phyloP scores from a whole-genome alignment of 2,888 invertebrate genomes.

The Lydus trimaculatus region DNA sequence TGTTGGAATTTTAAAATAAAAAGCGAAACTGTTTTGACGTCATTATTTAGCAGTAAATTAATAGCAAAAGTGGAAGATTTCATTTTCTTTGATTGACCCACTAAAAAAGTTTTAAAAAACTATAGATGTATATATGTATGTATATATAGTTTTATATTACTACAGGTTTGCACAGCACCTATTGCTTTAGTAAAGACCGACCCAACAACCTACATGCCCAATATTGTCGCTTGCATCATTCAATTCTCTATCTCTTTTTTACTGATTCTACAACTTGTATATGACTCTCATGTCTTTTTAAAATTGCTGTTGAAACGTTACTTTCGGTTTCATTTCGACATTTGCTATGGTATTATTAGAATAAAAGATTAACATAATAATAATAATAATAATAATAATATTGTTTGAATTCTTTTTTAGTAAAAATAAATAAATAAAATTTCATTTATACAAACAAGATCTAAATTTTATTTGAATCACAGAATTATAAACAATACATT shows the following conservation, averaged over 20 bases:
- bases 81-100: not conserved
- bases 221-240: constrained; percentile 54
- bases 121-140: not conserved
- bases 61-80: constrained; percentile 1
- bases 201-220: constrained; percentile 56
- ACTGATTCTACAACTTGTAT: constrained; percentile 12
- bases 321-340: constrained; percentile 10
- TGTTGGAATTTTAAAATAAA: not conserved
- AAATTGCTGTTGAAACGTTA: not conserved
- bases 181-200: constrained; percentile 43
- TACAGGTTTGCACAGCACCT: constrained; percentile 25
- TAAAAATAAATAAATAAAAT: too few relatives aligned
- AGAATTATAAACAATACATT: not conserved
- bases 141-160: not conserved
- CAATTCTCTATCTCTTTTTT: constrained; percentile 31
- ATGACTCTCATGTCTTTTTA: not conserved
- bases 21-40: not conserved
- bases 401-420: not conserved
- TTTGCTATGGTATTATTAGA: constrained; percentile 4
- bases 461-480: not conserved
- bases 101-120: not conserved
- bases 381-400: not conserved
- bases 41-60: not conserved
- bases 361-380: constrained; percentile 2
- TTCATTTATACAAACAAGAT: too few relatives aligned